These are phyloP conservation scores for Takifugu rubripes DNA, from an alignment of 2,797 vertebrate genomes.

Conservation along the genomic window DNA sequence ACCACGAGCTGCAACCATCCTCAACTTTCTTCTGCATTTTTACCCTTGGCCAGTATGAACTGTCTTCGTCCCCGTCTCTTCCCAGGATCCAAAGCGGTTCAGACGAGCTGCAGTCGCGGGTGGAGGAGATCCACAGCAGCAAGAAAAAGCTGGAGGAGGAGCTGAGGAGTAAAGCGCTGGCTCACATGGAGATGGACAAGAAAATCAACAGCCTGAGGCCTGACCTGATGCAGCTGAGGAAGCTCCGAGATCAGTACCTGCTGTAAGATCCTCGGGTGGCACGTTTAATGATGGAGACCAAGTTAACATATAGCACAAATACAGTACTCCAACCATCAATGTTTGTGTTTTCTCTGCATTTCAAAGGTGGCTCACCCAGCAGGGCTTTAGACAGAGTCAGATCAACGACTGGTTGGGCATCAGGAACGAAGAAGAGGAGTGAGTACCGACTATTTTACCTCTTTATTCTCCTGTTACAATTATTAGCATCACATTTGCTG, in stretches of 20 bases:
- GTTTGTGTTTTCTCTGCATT: neutral
- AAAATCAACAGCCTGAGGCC: slow-evolving; percentile 90
- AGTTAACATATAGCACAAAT: too few species aligned
- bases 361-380: slow-evolving; percentile 88
- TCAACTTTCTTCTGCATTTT: neutral
- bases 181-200: slow-evolving; percentile 88
- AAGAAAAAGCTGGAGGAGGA: slow-evolving; percentile 90
- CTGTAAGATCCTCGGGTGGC: slow-evolving; percentile 66
- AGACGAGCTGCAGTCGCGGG: slow-evolving; percentile 84
- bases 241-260: slow-evolving; percentile 89
- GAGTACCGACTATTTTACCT: slow-evolving; percentile 55
- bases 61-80: neutral
- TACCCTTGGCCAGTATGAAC: neutral
- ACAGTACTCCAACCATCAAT: neutral
- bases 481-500: neutral
- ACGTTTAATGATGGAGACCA: too few species aligned
- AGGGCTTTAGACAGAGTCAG: slow-evolving; percentile 85
- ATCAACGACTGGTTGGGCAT: slow-evolving; percentile 89
- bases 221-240: slow-evolving; percentile 89
- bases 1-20: neutral
- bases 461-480: neutral
- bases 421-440: slow-evolving; percentile 86
- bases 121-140: slow-evolving; percentile 89
- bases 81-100: slow-evolving; percentile 84
- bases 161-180: slow-evolving; percentile 80